A percentile compares a stretch with the other conserved stretches of the same genome.
Conservation (phyloP, 2,888 invertebrate genomes). For the Hofmannophila pseudospretella region DNA sequence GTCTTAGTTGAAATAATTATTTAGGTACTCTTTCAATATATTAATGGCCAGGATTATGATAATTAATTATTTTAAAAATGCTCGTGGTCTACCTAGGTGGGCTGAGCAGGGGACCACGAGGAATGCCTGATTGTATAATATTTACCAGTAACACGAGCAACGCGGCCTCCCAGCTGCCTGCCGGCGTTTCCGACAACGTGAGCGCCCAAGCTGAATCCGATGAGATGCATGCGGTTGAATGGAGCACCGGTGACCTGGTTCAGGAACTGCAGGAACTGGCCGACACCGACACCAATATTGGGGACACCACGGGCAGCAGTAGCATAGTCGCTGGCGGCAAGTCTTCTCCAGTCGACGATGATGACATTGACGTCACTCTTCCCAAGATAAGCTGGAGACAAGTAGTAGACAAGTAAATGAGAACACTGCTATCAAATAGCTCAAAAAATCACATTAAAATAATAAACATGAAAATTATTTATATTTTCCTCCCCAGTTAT, state of each 20-base stretch:
- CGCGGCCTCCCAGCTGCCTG: constrained; percentile 30
- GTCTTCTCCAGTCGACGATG: constrained; percentile 40
- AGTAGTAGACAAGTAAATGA: neutral
- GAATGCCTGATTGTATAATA: neutral
- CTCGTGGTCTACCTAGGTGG: no score
- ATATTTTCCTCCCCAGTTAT: no score
- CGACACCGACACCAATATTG: constrained; percentile 36
- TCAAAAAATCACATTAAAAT: no score
- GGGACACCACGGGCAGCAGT: constrained; percentile 39
- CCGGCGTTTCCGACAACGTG: constrained; percentile 46
- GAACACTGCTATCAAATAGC: neutral
- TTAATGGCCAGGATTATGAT: neutral
- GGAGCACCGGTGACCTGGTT: constrained; percentile 24
- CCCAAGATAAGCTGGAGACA: constrained; percentile 28
- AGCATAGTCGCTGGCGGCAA: constrained; percentile 32
- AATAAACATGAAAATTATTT: no score
- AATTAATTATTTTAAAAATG: neutral
- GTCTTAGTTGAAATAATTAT: neutral
- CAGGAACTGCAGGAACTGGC: constrained; percentile 37
- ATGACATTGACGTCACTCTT: constrained; percentile 38
- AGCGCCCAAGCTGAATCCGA: constrained; percentile 49
- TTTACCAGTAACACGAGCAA: constrained; percentile 40
- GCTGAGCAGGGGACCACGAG: no score
- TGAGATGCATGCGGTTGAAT: constrained; percentile 33
- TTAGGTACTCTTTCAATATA: neutral